Evolutionary conservation across 2,113 vertebrate genomes (phyloP).

Genomic region (Psilopsiagon aymara): DNA sequence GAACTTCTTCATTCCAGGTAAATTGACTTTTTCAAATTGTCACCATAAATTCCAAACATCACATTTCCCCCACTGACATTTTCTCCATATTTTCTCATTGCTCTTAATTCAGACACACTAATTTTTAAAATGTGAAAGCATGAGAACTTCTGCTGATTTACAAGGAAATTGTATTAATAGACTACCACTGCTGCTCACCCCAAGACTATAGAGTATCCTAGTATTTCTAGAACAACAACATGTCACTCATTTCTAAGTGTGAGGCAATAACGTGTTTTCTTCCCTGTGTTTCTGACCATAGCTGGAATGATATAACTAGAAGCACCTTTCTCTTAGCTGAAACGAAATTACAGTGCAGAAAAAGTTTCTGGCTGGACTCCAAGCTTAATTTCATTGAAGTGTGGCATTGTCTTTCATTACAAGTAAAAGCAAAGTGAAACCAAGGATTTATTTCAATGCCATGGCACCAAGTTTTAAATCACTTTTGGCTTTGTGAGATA

Average conservation of each 20-base stretch:
- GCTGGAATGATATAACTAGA: neutral
- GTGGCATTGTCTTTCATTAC: neutral
- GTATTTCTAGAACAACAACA: neutral
- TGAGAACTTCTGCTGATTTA: neutral
- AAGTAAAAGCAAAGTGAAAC: neutral
- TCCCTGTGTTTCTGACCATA: neutral
- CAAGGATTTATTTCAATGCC: neutral
- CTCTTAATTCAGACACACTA: neutral
- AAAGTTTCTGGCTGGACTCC: slow-evolving; percentile 1
- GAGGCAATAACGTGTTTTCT: neutral
- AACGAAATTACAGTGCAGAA: neutral
- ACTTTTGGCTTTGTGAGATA: neutral
- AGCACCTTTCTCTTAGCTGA: neutral
- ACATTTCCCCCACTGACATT: neutral
- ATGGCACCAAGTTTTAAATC: neutral
- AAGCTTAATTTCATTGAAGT: slow-evolving; percentile 14
- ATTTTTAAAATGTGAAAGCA: neutral
- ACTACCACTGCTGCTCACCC: neutral
- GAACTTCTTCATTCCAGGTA: neutral
- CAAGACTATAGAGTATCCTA: neutral
- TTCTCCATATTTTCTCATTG: neutral
- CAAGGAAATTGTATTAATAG: neutral
- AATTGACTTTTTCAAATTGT: neutral
- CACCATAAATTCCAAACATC: neutral
- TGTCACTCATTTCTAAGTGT: neutral